Conservation (phyloP, 2,113 vertebrate genomes). For the Calonectris borealis region DNA sequence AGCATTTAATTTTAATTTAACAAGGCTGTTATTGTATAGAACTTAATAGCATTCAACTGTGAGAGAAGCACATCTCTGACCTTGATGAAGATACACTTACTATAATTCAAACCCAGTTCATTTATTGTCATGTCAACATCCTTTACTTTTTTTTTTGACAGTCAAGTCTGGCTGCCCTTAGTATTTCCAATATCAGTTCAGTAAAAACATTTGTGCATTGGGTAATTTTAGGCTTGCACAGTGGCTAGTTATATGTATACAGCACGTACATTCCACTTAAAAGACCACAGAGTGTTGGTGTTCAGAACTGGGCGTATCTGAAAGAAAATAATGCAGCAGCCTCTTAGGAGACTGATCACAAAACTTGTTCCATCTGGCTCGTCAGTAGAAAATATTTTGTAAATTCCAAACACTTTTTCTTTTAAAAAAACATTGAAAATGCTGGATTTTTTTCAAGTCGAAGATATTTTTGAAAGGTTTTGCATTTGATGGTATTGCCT, state of each 20-base stretch:
- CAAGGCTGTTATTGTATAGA: conserved; percentile 6
- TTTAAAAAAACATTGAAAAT: neutral
- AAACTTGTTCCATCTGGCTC: neutral
- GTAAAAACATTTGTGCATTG: neutral
- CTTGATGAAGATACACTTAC: neutral
- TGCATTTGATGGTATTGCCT: neutral
- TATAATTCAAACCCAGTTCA: neutral
- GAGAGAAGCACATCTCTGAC: neutral
- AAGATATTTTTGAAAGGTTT: neutral
- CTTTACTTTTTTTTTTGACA: neutral
- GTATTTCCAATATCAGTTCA: neutral
- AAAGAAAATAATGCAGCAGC: neutral
- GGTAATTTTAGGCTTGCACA: neutral
- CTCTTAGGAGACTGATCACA: neutral
- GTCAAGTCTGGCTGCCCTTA: neutral
- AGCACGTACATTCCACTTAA: neutral
- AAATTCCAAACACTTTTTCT: neutral
- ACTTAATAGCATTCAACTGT: neutral
- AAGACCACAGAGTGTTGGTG: neutral
- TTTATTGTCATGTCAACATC: neutral
- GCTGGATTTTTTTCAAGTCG: neutral
- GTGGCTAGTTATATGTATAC: neutral
- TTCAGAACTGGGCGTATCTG: neutral
- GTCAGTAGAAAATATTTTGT: neutral
- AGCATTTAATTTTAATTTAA: conserved; percentile 61